These are phyloP conservation scores for Chrysolina oricalcia DNA, from an alignment of 2,888 invertebrate species.

Conservation along the genomic window DNA sequence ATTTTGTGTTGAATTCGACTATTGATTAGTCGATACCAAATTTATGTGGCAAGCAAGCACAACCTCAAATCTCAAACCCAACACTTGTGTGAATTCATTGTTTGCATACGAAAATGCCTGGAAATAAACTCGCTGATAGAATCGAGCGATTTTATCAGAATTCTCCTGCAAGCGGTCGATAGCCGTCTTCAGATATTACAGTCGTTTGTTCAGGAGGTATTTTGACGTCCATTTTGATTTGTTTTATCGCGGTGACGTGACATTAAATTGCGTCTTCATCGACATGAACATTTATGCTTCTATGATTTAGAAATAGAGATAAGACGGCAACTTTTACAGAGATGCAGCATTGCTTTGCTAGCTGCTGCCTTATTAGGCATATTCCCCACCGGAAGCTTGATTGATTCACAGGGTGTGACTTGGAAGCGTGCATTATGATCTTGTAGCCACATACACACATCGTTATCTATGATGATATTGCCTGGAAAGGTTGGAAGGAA, in stretches of 20 bases:
- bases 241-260: constrained; percentile 46
- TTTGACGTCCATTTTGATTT: constrained; percentile 50
- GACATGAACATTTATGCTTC: constrained; percentile 39
- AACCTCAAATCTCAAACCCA: constrained; percentile 16
- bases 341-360: constrained; percentile 11
- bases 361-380: not conserved
- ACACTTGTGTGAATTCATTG: constrained; percentile 31
- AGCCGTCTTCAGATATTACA: constrained; percentile 50
- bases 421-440: too few relatives aligned
- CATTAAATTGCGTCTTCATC: constrained; percentile 47
- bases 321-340: constrained; percentile 27
- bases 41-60: not conserved
- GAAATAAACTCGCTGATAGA: constrained; percentile 36
- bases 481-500: too few relatives aligned
- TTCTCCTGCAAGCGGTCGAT: constrained; percentile 47
- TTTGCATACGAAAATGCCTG: constrained; percentile 34
- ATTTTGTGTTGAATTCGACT: too few relatives aligned
- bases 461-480: too few relatives aligned
- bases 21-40: too few relatives aligned
- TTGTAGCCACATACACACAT: too few relatives aligned
- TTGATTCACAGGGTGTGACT: constrained; percentile 1
- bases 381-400: not conserved
- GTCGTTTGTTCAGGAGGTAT: constrained; percentile 52
- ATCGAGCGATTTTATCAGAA: constrained; percentile 47
- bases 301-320: constrained; percentile 38